A percentile compares a stretch with the other conserved stretches of the same genome.
Conservation (phyloP, 2,888 invertebrate genomes). For the Sussaba pulchella region DNA sequence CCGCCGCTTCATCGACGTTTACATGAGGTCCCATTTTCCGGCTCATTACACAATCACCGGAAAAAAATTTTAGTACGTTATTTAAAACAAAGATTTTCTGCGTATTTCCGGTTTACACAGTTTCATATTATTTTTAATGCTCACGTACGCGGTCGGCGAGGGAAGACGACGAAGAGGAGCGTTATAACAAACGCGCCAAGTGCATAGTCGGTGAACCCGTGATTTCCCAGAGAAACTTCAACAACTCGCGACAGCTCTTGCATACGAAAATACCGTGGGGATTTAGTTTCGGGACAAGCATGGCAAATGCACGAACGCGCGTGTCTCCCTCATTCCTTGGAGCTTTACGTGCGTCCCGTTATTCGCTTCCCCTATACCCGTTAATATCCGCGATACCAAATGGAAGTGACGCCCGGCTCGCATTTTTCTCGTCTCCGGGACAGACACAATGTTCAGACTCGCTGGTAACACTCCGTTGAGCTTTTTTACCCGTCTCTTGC, state of each 20-base stretch:
- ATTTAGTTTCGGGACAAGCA: constrained; percentile 51
- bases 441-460: background rate
- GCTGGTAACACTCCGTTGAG: background rate
- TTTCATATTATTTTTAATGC: constrained; percentile 27
- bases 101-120: background rate
- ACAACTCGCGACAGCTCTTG: constrained; percentile 56
- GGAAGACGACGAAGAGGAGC: constrained; percentile 16
- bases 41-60: too few species aligned
- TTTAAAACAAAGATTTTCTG: background rate
- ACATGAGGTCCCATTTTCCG: background rate
- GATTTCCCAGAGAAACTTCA: constrained; percentile 52
- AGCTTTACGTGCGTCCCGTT: constrained; percentile 45
- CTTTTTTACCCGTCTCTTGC: background rate
- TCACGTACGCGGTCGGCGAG: constrained; percentile 27
- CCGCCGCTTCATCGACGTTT: too few species aligned
- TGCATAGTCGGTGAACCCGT: constrained; percentile 42
- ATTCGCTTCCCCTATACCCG: constrained; percentile 34
- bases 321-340: constrained; percentile 27
- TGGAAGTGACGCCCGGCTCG: constrained; percentile 3
- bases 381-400: constrained; percentile 35
- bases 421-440: background rate
- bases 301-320: constrained; percentile 31
- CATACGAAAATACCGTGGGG: constrained; percentile 59
- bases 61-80: background rate
- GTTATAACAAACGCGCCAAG: constrained; percentile 48